Conservation (phyloP, 30 jellyfish, hydroid and myxozoan genomes). For the Cassiopea andromeda region DNA sequence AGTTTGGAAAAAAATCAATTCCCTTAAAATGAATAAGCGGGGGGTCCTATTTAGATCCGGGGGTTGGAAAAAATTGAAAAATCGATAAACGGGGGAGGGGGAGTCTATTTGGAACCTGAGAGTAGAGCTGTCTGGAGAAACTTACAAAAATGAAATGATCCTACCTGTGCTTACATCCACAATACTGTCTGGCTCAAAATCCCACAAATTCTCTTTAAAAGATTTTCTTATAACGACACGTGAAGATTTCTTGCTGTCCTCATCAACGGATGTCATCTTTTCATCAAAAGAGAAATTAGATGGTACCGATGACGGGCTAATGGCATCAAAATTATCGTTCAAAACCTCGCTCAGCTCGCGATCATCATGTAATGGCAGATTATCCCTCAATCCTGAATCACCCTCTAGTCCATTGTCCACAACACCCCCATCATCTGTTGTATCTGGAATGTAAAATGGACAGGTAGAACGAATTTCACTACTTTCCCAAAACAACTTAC, state of each 20-base stretch:
- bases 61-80: too few relatives aligned
- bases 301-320: not conserved
- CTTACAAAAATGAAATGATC: not conserved
- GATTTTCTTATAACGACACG: slow-evolving; percentile 9
- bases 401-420: not conserved
- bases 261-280: slow-evolving; percentile 14
- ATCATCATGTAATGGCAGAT: not conserved
- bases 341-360: slow-evolving; percentile 1
- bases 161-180: slow-evolving; percentile 74
- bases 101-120: not conserved
- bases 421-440: slow-evolving; percentile 1
- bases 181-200: slow-evolving; percentile 63
- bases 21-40: too few relatives aligned
- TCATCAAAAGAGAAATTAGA: slow-evolving; percentile 26
- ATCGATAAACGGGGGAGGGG: too few relatives aligned
- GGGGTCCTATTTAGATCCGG: too few relatives aligned
- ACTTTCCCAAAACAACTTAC: slow-evolving; percentile 59
- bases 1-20: too few relatives aligned
- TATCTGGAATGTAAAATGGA: slow-evolving; percentile 41
- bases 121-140: not conserved
- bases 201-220: slow-evolving; percentile 50
- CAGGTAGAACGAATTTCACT: slow-evolving; percentile 3
- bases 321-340: not conserved
- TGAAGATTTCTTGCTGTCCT: not conserved
- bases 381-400: not conserved